phyloP scores from a whole-genome alignment of 2,888 invertebrate species.

The Allolobophora icterica region DNA sequence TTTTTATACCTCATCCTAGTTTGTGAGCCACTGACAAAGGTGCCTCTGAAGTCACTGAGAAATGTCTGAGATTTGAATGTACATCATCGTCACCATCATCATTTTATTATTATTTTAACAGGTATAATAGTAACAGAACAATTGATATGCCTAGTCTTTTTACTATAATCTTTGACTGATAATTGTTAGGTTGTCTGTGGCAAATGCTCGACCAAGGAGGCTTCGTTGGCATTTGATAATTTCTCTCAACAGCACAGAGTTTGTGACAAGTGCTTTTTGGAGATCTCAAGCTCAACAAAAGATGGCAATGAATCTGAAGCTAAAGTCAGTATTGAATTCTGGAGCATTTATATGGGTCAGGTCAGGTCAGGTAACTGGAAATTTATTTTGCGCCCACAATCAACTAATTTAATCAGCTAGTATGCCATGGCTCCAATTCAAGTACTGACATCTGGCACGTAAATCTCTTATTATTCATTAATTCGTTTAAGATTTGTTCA shows the following conservation, averaged over 20 bases:
- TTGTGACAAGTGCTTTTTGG: conserved; percentile 8
- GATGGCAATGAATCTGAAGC: background rate
- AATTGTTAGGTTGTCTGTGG: conserved; percentile 20
- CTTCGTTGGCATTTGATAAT: background rate
- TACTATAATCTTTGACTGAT: background rate
- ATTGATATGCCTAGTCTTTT: background rate
- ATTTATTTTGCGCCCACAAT: too few relatives aligned
- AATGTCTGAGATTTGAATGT: background rate
- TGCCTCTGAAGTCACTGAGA: background rate
- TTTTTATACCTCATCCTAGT: background rate
- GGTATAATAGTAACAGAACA: background rate
- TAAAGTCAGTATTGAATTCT: background rate
- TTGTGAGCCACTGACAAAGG: background rate
- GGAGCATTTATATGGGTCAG: too few relatives aligned
- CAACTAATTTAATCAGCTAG: too few relatives aligned
- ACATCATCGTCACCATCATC: background rate
- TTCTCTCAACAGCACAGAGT: background rate
- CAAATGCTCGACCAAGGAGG: conserved; percentile 3
- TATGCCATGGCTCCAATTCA: too few relatives aligned
- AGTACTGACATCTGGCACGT: too few relatives aligned
- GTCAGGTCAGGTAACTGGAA: too few relatives aligned
- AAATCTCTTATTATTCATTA: too few relatives aligned
- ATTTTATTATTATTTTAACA: background rate
- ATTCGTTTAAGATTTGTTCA: too few relatives aligned
- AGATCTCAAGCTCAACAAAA: background rate